Evolutionary conservation across 2,113 vertebrate genomes (phyloP).

Genomic region (Pica pica): DNA sequence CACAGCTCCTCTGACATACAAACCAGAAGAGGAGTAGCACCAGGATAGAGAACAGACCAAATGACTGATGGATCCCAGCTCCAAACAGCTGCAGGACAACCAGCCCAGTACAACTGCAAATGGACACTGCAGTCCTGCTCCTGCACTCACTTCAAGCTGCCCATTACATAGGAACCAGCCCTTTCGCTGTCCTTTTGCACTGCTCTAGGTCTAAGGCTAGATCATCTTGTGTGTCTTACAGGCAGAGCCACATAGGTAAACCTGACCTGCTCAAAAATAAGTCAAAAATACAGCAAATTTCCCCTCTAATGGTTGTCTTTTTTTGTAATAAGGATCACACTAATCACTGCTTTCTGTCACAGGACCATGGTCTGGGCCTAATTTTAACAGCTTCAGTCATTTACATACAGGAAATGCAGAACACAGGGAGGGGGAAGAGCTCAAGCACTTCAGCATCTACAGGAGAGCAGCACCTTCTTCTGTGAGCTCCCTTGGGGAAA

Average conservation of each 20-base stretch:
- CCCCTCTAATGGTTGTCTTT: not conserved
- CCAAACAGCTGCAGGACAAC: not conserved
- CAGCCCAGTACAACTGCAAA: not conserved
- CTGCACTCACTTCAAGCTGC: rapidly evolving
- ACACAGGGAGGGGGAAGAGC: not conserved
- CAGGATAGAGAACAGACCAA: not conserved
- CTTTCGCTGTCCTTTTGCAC: not conserved
- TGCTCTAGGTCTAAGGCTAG: not conserved
- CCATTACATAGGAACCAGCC: not conserved
- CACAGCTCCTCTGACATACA: not conserved
- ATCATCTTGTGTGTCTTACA: not conserved
- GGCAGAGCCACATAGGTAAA: not conserved
- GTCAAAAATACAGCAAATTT: not conserved
- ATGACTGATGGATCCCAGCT: rapidly evolving
- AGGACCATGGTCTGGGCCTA: not conserved
- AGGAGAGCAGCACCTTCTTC: not conserved
- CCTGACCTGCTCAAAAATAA: not conserved
- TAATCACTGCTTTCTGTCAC: not conserved
- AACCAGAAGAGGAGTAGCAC: not conserved
- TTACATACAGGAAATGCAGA: not conserved
- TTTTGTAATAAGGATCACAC: not conserved
- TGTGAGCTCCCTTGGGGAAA: not conserved
- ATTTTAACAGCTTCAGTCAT: not conserved
- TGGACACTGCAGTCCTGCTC: not conserved
- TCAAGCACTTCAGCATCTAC: not conserved